Base-by-base conservation (phyloP, 2,888 invertebrate genomes). In the Phania funesta region DNA sequence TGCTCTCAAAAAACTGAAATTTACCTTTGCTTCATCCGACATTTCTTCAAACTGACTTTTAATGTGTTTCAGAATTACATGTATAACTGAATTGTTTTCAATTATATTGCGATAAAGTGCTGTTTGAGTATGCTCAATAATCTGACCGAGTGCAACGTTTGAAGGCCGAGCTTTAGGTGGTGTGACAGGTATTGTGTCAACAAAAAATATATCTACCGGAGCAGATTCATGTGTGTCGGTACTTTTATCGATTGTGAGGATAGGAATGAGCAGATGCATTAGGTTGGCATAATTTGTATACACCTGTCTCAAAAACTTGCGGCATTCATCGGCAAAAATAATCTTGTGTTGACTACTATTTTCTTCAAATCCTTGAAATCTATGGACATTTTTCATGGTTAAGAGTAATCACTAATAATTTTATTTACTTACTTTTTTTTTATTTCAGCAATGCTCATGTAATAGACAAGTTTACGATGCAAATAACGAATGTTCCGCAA, bases 181-280 rank as follows among this genome's bases (percentile, higher is more conserved):
- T 20, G 97, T 93, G 0, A 99, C 98, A 3, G 96, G 94, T 20
- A 99, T 89, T 0, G 94, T 91, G 84, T 96, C 95, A 89, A 97
- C 93, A 88, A 98, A 99, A 89, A 99, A 96, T 70, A 95, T 89
- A 91, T 99, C 97, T 0, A 96, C 95, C 0, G 96, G 94, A 1
- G 84, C 85, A n/a, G 38, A 48, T 85, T 93, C 91, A 74, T 92
- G 91, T 0, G 88, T 85, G 1, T 91, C 90, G 0, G 26, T 44
- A 9, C 46, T 46, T 6, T 48, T 67, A 5, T 93, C 87, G 0
- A 85, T 52, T 80, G 91, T 92, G 0, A 97, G 90, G 54, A 95
- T 92, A 0, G 97, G 96, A 71, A 95, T 93, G n/a, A 97, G 91
- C n/a, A 93, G 89, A 79, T 91, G 90, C 2, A 99, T 88, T 6